These are phyloP conservation scores for Pangasius larnaudii DNA, from an alignment of 2,797 vertebrate genomes.

Conservation along the genomic window DNA sequence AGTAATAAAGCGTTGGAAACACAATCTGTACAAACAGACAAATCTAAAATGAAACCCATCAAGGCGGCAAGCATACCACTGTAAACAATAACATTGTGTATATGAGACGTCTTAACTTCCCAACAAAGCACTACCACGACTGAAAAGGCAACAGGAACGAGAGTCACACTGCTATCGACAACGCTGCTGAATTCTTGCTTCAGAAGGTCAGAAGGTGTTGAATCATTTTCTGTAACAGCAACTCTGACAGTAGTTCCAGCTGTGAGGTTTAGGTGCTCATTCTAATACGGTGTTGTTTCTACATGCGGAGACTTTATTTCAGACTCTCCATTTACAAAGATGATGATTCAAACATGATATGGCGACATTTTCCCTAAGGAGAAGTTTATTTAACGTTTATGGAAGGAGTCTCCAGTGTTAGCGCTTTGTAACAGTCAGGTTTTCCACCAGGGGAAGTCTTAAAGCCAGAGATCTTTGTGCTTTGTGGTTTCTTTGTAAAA, in stretches of 20 bases:
- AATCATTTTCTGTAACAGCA: neutral
- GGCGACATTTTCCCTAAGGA: neutral
- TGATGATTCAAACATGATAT: neutral
- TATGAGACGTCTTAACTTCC: slow-evolving; percentile 74
- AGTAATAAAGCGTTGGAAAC: slow-evolving; percentile 78
- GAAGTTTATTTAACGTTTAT: neutral
- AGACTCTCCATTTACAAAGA: neutral
- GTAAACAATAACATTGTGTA: slow-evolving; percentile 81
- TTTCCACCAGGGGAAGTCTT: neutral
- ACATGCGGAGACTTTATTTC: neutral
- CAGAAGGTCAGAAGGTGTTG: neutral
- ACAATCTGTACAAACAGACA: slow-evolving; percentile 82
- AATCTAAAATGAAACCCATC: slow-evolving; percentile 75
- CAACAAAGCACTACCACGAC: slow-evolving; percentile 66
- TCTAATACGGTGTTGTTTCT: neutral
- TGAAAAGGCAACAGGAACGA: slow-evolving; percentile 30
- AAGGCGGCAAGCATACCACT: slow-evolving; percentile 78
- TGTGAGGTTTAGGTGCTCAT: neutral
- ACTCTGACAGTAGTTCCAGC: neutral
- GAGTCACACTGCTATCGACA: neutral
- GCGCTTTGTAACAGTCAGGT: neutral
- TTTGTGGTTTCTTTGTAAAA: neutral
- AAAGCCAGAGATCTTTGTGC: neutral
- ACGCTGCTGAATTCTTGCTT: neutral
- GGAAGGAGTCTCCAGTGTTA: slow-evolving; percentile 22